Conservation (phyloP, 2,888 invertebrate genomes). For the Melipona beecheii region DNA sequence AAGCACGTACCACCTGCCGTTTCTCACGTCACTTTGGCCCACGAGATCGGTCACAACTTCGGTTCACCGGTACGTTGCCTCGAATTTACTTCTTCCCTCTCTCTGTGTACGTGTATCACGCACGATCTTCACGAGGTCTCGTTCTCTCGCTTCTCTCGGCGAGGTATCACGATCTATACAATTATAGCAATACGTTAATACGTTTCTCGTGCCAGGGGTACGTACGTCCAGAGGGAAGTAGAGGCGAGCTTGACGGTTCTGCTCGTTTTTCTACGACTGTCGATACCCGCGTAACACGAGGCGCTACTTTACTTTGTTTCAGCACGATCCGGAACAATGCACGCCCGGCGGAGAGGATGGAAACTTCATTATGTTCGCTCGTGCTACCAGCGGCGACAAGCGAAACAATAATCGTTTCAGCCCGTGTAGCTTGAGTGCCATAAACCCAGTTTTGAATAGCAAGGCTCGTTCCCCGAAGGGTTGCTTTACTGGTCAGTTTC, state of each 20-base stretch:
- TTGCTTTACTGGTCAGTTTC: conserved; percentile 92
- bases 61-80: conserved; percentile 93
- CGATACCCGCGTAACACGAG: conserved; percentile 52
- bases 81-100: conserved; percentile 10
- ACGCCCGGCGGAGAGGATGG: conserved; percentile 98
- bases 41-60: conserved; percentile 99
- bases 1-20: conserved; percentile 99
- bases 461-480: conserved; percentile 96
- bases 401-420: conserved; percentile 98
- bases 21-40: conserved; percentile 98
- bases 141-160: not conserved
- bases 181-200: not conserved
- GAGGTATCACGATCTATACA: not conserved
- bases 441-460: conserved; percentile 95
- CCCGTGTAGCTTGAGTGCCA: conserved; percentile 95
- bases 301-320: conserved; percentile 68
- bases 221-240: too few species aligned
- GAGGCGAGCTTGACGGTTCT: conserved; percentile 18
- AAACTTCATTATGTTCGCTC: conserved; percentile 99
- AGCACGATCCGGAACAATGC: conserved; percentile 98
- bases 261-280: conserved; percentile 36
- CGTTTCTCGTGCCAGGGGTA: conserved; percentile 2
- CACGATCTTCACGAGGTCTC: not conserved
- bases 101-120: not conserved
- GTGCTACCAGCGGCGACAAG: conserved; percentile 99